phyloP scores from a whole-genome alignment of 2,888 invertebrate species.

The Standfussiana lucernea region DNA sequence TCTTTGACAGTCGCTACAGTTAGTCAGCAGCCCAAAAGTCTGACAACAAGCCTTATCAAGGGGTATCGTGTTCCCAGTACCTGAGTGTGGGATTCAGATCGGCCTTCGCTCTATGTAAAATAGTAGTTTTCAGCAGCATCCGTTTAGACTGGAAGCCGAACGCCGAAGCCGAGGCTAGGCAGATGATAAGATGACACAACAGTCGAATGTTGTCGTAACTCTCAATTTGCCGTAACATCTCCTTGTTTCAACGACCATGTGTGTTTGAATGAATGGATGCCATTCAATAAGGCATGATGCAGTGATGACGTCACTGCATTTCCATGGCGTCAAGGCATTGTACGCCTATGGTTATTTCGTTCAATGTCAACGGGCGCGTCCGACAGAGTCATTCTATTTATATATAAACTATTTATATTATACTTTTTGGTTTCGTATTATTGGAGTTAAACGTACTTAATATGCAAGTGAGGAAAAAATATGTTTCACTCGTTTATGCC shows the following conservation, averaged over 20 bases:
- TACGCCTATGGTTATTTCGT: conserved; percentile 58
- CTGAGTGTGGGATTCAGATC: too few species aligned
- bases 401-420: too few species aligned
- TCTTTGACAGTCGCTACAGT: too few species aligned
- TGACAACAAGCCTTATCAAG: too few species aligned
- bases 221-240: conserved; percentile 7
- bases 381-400: conserved; percentile 47
- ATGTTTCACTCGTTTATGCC: too few species aligned
- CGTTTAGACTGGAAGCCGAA: too few species aligned
- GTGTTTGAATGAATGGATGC: conserved; percentile 44
- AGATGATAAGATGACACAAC: not conserved
- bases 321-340: conserved; percentile 61
- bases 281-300: conserved; percentile 38
- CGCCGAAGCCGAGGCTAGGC: not conserved
- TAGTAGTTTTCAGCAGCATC: too few species aligned
- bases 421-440: conserved; percentile 17
- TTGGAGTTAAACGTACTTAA: conserved; percentile 14
- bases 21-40: too few species aligned
- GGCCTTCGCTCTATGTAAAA: too few species aligned
- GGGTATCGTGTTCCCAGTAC: too few species aligned
- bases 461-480: not conserved
- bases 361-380: conserved; percentile 63
- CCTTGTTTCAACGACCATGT: conserved; percentile 34
- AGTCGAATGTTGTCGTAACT: conserved; percentile 1
- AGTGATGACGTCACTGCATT: conserved; percentile 57